Conservation (phyloP, 2,888 invertebrate genomes). For the Melieria omissa region DNA sequence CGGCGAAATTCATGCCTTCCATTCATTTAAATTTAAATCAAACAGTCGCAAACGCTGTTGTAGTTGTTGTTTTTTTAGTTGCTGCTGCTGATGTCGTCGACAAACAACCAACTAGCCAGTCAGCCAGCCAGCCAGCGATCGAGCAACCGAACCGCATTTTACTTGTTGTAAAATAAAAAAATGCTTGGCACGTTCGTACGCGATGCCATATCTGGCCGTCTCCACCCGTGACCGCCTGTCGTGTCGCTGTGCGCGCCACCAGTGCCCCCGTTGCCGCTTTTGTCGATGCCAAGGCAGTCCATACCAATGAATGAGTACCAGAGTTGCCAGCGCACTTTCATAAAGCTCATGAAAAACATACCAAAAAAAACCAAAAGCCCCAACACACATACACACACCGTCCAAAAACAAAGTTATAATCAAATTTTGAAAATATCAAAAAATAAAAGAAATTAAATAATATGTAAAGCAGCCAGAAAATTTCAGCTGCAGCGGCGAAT, state of each 20-base stretch:
- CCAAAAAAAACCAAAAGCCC: neutral
- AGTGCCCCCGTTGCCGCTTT: neutral
- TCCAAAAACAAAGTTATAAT: slow-evolving; percentile 25
- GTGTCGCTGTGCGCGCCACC: neutral
- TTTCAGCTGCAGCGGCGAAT: slow-evolving; percentile 11
- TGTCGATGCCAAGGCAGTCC: slow-evolving; percentile 1
- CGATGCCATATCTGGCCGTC: slow-evolving; percentile 37
- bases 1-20: slow-evolving; percentile 57
- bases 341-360: slow-evolving; percentile 8
- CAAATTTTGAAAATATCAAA: slow-evolving; percentile 6
- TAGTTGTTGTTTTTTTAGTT: slow-evolving; percentile 1
- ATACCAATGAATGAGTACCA: slow-evolving; percentile 2
- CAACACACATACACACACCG: neutral
- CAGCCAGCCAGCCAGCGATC: slow-evolving; percentile 1
- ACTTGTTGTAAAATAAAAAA: neutral
- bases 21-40: slow-evolving; percentile 60
- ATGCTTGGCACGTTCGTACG: slow-evolving; percentile 36
- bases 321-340: slow-evolving; percentile 8
- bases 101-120: neutral
- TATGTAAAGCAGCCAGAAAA: slow-evolving; percentile 1
- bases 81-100: neutral
- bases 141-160: too few species aligned
- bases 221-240: slow-evolving; percentile 13
- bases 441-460: neutral
- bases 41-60: slow-evolving; percentile 26